Percentiles rank a stretch among this genome's conserved stretches.
phyloP scores from a whole-genome alignment of 2,888 invertebrate species.

The Sphecodes monilicornis region DNA sequence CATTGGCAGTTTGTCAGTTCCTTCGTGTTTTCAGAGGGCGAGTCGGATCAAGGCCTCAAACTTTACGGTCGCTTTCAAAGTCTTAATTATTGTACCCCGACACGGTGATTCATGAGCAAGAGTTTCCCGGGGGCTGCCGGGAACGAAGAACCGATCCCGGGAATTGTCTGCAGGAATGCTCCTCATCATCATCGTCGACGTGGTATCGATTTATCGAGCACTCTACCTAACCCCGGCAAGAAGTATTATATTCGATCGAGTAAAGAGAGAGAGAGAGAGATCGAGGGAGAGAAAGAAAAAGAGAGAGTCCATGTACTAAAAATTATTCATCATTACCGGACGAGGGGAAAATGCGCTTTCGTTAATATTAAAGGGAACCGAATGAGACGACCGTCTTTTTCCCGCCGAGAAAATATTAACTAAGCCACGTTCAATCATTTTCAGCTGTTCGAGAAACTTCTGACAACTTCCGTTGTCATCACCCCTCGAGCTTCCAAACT shows the following conservation, averaged over 20 bases:
- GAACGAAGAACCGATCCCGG: neutral
- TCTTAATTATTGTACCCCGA: constrained; percentile 3
- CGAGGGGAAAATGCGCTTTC: neutral
- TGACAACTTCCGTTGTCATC: neutral
- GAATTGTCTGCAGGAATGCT: constrained; percentile 52
- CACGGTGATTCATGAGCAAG: neutral
- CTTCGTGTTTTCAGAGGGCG: neutral
- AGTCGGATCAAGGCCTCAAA: neutral
- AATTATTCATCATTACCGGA: neutral
- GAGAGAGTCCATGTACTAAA: neutral
- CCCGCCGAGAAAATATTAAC: neutral
- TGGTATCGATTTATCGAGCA: constrained; percentile 65
- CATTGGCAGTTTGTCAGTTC: neutral
- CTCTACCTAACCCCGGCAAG: constrained; percentile 27
- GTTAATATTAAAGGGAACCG: neutral
- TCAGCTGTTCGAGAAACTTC: neutral
- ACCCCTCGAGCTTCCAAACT: neutral
- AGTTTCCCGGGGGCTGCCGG: neutral
- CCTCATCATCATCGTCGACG: constrained; percentile 29
- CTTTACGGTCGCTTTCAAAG: neutral
- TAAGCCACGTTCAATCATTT: neutral
- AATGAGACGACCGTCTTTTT: neutral
- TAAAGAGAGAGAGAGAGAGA: neutral
- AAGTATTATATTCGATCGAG: constrained; percentile 7
- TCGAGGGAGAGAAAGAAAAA: neutral